Evolutionary conservation across 2,888 invertebrate species (phyloP).

Genomic region (Emmelina monodactyla): DNA sequence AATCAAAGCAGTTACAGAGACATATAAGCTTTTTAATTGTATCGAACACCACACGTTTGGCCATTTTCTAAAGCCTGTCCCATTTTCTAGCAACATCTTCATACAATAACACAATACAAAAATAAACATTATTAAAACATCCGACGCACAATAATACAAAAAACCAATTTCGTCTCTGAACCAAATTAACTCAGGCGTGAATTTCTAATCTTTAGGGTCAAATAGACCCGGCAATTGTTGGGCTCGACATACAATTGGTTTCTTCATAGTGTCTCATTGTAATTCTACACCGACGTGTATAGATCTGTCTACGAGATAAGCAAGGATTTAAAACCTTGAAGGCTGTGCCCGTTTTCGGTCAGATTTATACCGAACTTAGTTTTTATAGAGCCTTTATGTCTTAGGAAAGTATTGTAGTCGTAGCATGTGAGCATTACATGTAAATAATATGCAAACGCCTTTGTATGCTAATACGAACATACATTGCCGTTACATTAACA

Average conservation of each 20-base stretch:
- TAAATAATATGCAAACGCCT: no score
- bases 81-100: no score
- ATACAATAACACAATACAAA: no score
- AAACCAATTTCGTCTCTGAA: conserved; percentile 22
- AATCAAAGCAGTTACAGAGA: no score
- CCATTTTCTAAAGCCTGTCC: no score
- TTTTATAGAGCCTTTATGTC: conserved; percentile 27
- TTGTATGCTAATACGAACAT: no score
- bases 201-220: conserved; percentile 32
- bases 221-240: conserved; percentile 22
- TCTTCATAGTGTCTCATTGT: conserved; percentile 36
- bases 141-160: conserved; percentile 19
- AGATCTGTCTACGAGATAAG: conserved; percentile 48
- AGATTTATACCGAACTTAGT: conserved; percentile 26
- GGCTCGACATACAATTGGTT: conserved; percentile 31
- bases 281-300: conserved; percentile 35
- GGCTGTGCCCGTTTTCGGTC: conserved; percentile 24
- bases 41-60: no score
- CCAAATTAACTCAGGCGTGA: conserved; percentile 47
- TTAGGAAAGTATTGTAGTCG: conserved; percentile 18
- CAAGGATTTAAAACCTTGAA: conserved; percentile 39
- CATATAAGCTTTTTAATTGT: no score
- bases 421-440: no score
- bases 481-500: no score
- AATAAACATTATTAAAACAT: conserved; percentile 20